A percentile compares a stretch with the other conserved stretches of the same genome.
These are phyloP conservation scores for Tridacna gigas DNA, from an alignment of 2,888 invertebrate genomes.

Conservation along the genomic window DNA sequence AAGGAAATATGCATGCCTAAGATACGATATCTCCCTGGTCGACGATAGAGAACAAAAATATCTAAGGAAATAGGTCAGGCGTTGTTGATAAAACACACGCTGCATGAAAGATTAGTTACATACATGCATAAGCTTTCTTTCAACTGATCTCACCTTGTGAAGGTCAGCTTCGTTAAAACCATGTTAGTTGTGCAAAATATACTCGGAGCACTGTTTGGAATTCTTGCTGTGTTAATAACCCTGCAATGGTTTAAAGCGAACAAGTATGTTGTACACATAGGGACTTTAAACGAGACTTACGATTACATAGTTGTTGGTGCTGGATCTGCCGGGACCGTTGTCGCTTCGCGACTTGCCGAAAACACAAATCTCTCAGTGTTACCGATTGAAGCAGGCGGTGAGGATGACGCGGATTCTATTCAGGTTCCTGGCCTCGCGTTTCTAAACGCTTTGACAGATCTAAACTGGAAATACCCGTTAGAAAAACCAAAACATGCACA, in stretches of 20 bases:
- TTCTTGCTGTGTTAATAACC: background rate
- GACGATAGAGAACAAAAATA: too few relatives aligned
- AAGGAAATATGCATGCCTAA: too few relatives aligned
- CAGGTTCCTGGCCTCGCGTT: background rate
- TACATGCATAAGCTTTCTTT: too few relatives aligned
- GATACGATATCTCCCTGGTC: too few relatives aligned
- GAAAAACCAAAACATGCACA: background rate
- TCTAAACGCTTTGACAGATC: background rate
- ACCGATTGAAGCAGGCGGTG: constrained; percentile 4
- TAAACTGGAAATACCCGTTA: background rate
- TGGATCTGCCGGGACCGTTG: constrained; percentile 8
- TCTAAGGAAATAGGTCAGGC: too few relatives aligned
- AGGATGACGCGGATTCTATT: background rate
- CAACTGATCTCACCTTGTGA: too few relatives aligned
- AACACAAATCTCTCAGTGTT: background rate
- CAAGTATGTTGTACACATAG: background rate
- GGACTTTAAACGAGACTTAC: background rate
- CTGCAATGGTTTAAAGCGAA: background rate
- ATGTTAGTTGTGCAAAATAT: background rate
- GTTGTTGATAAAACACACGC: too few relatives aligned
- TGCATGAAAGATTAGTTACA: too few relatives aligned
- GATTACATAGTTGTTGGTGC: constrained; percentile 16
- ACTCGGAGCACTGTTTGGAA: background rate
- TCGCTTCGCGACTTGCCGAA: constrained; percentile 2
- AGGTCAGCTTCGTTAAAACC: too few relatives aligned